Percentiles rank a stretch among this genome's conserved stretches.
Evolutionary conservation across 1,140 invertebrate genomes (phyloP).

Genomic region (Tachypleus tridentatus): DNA sequence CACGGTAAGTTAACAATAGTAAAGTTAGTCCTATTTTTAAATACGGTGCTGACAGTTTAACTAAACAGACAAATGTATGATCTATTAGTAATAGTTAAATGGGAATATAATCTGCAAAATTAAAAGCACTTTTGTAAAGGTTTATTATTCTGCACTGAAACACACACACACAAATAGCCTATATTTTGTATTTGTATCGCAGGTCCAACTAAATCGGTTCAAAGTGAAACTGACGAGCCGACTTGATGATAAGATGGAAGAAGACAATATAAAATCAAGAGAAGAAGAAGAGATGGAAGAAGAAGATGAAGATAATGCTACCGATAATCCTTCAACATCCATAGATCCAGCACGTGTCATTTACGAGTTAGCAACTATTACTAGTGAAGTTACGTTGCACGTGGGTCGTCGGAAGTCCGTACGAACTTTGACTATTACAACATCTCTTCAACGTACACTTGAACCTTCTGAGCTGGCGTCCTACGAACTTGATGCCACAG

Average conservation of each 20-base stretch:
- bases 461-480: conserved; percentile 50
- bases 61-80: too few relatives aligned
- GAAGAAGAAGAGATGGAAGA: conserved; percentile 20
- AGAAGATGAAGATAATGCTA: conserved; percentile 9
- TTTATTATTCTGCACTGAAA: conserved; percentile 47
- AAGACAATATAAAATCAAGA: conserved; percentile 3
- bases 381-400: conserved; percentile 23
- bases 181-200: conserved; percentile 3
- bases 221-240: conserved; percentile 21
- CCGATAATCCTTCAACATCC: conserved; percentile 6
- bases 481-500: conserved; percentile 6
- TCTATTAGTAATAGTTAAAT: too few relatives aligned
- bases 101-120: too few relatives aligned
- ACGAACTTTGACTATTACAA: conserved; percentile 34
- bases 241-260: conserved; percentile 13
- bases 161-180: conserved; percentile 21
- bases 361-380: conserved; percentile 25
- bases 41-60: too few relatives aligned
- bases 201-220: conserved; percentile 27
- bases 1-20: background rate
- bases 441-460: conserved; percentile 67
- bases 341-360: conserved; percentile 23
- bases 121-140: background rate
- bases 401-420: conserved; percentile 22
- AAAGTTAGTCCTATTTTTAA: too few relatives aligned